Evolutionary conservation across 2,888 invertebrate species (phyloP).

Genomic region (Scaeva pyrastri): DNA sequence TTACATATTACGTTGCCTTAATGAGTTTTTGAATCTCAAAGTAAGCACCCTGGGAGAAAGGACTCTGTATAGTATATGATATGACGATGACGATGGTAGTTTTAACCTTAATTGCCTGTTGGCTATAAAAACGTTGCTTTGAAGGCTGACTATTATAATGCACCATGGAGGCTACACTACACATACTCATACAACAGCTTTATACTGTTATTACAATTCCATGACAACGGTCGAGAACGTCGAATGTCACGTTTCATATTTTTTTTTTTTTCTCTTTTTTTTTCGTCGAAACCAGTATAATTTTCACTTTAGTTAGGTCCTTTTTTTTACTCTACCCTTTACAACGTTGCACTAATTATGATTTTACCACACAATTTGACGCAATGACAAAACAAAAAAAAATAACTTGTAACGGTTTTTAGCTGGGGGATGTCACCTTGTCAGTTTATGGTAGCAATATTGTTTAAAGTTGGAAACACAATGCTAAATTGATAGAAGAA

Average conservation of each 20-base stretch:
- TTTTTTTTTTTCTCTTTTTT: not conserved
- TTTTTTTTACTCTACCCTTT: conserved; percentile 7
- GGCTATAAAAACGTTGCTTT: conserved; percentile 26
- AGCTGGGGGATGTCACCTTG: not conserved
- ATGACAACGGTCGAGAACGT: conserved; percentile 21
- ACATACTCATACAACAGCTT: not conserved
- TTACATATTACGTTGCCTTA: conserved; percentile 8
- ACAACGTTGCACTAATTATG: conserved; percentile 56
- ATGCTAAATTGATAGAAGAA: not conserved
- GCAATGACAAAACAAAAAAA: conserved; percentile 7
- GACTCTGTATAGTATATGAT: too few relatives aligned
- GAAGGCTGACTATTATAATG: conserved; percentile 20
- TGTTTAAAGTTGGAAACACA: not conserved
- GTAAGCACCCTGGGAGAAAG: not conserved
- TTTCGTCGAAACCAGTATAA: not conserved
- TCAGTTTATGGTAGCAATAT: conserved; percentile 25
- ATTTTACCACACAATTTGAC: conserved; percentile 39
- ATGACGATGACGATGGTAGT: too few relatives aligned
- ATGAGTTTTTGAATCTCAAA: conserved; percentile 41
- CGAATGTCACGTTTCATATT: conserved; percentile 54
- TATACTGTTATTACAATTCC: conserved; percentile 1
- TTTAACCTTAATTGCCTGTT: conserved; percentile 28
- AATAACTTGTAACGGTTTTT: conserved; percentile 16
- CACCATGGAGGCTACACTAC: not conserved
- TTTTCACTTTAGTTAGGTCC: conserved; percentile 19